Evolutionary conservation across 1,140 invertebrate species (phyloP).

Genomic region (Caenorhabditis latens): DNA sequence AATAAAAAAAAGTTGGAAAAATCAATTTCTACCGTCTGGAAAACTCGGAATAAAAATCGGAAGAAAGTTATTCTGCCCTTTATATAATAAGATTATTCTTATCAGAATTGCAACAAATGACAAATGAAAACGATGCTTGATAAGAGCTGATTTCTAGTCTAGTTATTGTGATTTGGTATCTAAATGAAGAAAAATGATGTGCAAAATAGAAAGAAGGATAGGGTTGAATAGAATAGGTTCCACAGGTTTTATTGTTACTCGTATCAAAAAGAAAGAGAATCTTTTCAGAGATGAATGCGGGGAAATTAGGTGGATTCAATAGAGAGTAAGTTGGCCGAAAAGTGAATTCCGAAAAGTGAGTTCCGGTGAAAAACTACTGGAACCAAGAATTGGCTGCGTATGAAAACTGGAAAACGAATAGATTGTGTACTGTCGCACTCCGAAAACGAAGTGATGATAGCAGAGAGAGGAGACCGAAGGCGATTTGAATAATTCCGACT

Average conservation of each 20-base stretch:
- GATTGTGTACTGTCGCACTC: slow-evolving; percentile 25
- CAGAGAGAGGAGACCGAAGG: neutral
- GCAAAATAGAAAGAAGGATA: neutral
- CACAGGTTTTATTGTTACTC: neutral
- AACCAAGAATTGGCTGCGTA: no score
- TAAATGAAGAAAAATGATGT: neutral
- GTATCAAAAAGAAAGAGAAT: neutral
- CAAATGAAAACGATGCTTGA: no score
- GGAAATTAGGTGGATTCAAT: neutral
- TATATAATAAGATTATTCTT: no score
- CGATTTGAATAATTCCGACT: slow-evolving; percentile 34
- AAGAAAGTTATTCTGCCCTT: no score
- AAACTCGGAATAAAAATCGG: no score
- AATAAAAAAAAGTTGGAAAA: no score
- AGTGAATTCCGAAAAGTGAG: neutral
- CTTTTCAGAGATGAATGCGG: slow-evolving; percentile 3
- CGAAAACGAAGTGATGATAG: slow-evolving; percentile 1
- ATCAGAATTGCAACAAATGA: no score
- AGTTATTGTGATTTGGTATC: neutral
- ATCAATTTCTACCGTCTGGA: no score
- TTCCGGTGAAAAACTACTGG: neutral
- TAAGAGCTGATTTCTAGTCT: neutral
- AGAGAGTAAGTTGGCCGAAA: neutral
- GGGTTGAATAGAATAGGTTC: neutral
- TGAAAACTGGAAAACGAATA: neutral